Evolutionary conservation across 2,888 invertebrate genomes (phyloP), one percentile per base, ranked within the genome.

Genomic region (Eupithecia inturbata): DNA sequence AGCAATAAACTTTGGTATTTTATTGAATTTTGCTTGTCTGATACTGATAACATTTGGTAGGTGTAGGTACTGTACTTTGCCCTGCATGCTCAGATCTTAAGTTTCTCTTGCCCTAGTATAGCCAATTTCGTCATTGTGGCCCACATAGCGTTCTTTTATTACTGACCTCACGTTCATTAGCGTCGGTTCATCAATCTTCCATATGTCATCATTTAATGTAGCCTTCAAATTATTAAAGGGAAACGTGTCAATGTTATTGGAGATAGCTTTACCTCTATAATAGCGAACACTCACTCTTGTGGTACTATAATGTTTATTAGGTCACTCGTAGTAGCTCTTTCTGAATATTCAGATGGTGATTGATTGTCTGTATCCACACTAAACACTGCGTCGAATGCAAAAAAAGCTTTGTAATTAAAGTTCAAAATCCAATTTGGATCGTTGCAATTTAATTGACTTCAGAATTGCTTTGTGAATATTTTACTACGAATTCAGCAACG

Each of bases 161-260:
- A 71, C 74, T 76, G 78, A 76, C 79, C 78, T 76, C 71, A 76
- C 77, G 78, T 81, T 81, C 80, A 80, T 83, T 81, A 81, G 77
- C 66, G 78, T 69, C 75, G 73, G 73, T 78, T 80, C 82, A 82
- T 83, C 80, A 82, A 81, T 84, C 79, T 81, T 68, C 76, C 76
- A 78, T 78, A 74, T 81, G 80, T 82, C 84, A 73, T 79, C 74
- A 70, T 78, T 73, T 71, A 72, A 26, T 66, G 72, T 71, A 66
- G 63, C 73, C 76, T 73, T 77, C 73, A 73, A 71, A 66, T 68
- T 60, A 69, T 73, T 70, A 73, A 31, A 68, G 41, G 67, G 53
- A 16, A 68, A 66, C 53, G 41, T 66, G 22, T 41, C 57, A 45
- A 64, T 64, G 53, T 63, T 72, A 26, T 36, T 22, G 57, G 19